Conservation (phyloP, 2,797 vertebrate genomes). For the Psittacula derbiana region DNA sequence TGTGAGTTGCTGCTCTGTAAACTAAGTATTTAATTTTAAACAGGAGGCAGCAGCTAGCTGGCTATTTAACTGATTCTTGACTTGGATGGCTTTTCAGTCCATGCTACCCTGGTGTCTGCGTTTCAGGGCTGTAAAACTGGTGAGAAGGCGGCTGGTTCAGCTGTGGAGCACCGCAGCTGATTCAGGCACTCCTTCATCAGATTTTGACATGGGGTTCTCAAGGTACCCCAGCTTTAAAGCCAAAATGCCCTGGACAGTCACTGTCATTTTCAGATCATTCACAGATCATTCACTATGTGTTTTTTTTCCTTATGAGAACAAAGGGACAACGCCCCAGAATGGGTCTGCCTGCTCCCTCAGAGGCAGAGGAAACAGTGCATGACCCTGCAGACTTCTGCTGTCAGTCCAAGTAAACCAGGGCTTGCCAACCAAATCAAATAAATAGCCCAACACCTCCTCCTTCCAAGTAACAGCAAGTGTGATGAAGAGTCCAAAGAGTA, state of each 20-base stretch:
- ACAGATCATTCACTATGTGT: fast-evolving
- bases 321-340: neutral
- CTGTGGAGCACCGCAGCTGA: neutral
- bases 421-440: neutral
- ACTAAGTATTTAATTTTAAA: neutral
- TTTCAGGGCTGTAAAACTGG: neutral
- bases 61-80: neutral
- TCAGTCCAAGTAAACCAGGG: fast-evolving
- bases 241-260: neutral
- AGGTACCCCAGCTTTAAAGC: neutral
- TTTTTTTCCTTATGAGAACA: neutral
- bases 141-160: neutral
- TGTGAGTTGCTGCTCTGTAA: neutral
- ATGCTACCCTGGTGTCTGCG: fast-evolving
- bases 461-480: neutral
- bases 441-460: neutral
- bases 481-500: neutral
- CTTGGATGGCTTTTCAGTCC: neutral
- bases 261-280: neutral
- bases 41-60: neutral
- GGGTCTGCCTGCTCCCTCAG: neutral
- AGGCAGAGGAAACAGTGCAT: fast-evolving
- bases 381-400: neutral
- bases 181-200: neutral
- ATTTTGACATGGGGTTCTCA: neutral